Evolutionary conservation across 2,888 invertebrate species (phyloP).

Genomic region (Amblyjoppa proteus): DNA sequence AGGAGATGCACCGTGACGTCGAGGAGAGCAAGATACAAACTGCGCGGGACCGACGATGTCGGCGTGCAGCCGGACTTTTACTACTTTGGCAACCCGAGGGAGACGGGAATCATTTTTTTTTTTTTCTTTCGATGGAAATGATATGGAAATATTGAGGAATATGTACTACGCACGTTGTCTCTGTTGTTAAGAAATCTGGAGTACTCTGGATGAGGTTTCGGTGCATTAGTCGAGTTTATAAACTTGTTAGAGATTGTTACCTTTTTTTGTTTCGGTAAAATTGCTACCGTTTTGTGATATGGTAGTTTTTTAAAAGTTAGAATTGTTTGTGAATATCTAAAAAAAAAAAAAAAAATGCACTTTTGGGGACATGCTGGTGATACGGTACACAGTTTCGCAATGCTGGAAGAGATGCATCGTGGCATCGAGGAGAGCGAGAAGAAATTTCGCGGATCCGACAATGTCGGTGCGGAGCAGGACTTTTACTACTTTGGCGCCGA

Average conservation of each 20-base stretch:
- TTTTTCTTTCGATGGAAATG: too few relatives aligned
- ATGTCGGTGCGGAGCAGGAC: not conserved
- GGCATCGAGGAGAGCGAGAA: not conserved
- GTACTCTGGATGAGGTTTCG: too few relatives aligned
- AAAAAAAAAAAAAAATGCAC: not conserved
- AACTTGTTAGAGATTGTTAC: not conserved
- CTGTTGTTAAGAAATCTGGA: too few relatives aligned
- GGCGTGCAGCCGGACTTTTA: constrained; percentile 7
- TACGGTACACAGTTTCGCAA: not conserved
- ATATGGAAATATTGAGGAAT: too few relatives aligned
- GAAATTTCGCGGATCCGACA: not conserved
- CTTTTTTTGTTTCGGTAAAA: not conserved
- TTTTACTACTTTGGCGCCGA: constrained; percentile 23
- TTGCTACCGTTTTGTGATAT: not conserved
- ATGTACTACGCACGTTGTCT: too few relatives aligned
- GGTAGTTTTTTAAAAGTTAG: too few relatives aligned
- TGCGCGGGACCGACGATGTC: constrained; percentile 6
- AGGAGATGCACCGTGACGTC: not conserved
- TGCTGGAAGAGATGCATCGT: not conserved
- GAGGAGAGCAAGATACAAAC: not conserved
- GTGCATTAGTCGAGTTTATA: too few relatives aligned
- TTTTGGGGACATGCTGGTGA: not conserved
- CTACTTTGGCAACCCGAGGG: not conserved
- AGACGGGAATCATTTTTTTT: not conserved
- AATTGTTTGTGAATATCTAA: too few relatives aligned